These are phyloP conservation scores for Dendroctonus ponderosae DNA, from an alignment of 1,140 invertebrate genomes.

Conservation along the genomic window DNA sequence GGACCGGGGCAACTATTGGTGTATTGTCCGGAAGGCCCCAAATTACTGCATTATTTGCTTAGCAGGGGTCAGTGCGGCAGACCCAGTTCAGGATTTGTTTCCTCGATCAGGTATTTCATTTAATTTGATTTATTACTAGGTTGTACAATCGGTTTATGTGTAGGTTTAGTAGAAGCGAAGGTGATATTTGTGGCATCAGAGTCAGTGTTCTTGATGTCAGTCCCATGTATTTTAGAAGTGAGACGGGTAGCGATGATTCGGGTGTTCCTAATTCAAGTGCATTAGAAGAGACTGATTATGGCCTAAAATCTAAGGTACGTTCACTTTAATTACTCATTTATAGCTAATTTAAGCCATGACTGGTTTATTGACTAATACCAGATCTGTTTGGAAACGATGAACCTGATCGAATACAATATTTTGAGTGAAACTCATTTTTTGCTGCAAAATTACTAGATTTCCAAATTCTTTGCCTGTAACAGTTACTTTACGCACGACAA, in stretches of 20 bases:
- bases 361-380: too few relatives aligned
- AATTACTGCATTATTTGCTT: conserved; percentile 52
- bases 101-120: conserved; percentile 18
- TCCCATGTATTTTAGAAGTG: conserved; percentile 41
- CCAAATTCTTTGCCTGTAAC: too few relatives aligned
- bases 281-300: conserved; percentile 43
- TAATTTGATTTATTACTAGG: not conserved
- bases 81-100: conserved; percentile 20
- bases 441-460: too few relatives aligned
- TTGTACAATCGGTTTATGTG: not conserved
- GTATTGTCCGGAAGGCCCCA: conserved; percentile 53
- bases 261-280: conserved; percentile 43
- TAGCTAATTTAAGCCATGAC: too few relatives aligned
- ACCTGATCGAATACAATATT: too few relatives aligned
- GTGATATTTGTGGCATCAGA: conserved; percentile 49
- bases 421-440: too few relatives aligned
- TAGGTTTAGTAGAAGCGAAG: conserved; percentile 56
- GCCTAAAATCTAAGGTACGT: conserved; percentile 44
- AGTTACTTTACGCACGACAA: too few relatives aligned
- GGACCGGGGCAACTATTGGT: conserved; percentile 55
- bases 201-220: conserved; percentile 36
- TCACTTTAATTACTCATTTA: not conserved
- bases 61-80: conserved; percentile 52
- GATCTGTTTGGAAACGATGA: too few relatives aligned
- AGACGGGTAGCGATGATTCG: conserved; percentile 46